Evolutionary conservation across 2,113 vertebrate genomes (phyloP).

Genomic region (Microtus montanus): DNA sequence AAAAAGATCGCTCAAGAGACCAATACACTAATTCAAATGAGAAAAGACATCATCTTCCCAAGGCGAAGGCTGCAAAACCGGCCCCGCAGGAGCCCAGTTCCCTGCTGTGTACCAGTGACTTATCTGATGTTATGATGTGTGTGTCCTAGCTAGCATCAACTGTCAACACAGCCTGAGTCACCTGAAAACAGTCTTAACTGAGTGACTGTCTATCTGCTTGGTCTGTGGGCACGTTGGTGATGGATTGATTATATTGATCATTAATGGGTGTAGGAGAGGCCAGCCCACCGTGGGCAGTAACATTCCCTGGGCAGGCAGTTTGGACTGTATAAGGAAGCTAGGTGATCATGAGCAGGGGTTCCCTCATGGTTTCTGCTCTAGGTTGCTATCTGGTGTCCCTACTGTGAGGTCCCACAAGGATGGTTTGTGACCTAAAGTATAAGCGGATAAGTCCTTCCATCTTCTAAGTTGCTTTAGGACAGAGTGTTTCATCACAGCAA

Average conservation of each 20-base stretch:
- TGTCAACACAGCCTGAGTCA: neutral
- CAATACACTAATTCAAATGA: conserved; percentile 3
- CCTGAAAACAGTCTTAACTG: neutral
- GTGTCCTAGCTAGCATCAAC: neutral
- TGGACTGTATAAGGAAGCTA: neutral
- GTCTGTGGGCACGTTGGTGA: neutral
- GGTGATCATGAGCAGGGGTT: neutral
- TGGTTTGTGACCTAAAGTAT: neutral
- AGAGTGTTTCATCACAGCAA: neutral
- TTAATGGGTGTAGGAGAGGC: neutral
- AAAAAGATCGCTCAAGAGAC: conserved; percentile 3
- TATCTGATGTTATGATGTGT: neutral
- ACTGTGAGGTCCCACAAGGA: neutral
- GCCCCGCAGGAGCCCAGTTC: neutral
- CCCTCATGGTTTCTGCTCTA: neutral
- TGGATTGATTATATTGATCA: neutral
- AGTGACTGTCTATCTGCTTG: neutral
- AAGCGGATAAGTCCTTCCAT: neutral
- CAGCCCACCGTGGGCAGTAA: neutral
- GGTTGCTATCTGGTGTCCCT: neutral
- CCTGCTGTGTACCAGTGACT: neutral
- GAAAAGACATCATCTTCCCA: neutral
- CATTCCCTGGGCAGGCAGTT: neutral
- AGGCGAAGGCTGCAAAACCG: neutral
- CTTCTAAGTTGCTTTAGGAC: neutral